A percentile compares a stretch with the other conserved stretches of the same genome.
Evolutionary conservation across 2,888 invertebrate genomes (phyloP).

Genomic region (Drymonia ruficornis): DNA sequence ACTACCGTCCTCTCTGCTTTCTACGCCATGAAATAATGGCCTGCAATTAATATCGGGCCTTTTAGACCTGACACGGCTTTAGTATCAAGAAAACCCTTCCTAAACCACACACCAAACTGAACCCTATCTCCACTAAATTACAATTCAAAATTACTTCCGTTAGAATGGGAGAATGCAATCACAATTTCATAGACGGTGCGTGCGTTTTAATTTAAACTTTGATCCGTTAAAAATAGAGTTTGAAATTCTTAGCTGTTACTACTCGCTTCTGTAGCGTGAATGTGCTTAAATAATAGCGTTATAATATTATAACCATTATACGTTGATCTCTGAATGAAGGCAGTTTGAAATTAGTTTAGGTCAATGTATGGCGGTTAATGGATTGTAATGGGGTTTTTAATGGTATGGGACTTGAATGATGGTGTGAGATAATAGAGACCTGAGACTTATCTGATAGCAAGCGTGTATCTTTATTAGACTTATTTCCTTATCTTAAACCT

Average conservation of each 20-base stretch:
- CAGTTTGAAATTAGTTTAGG: constrained; percentile 18
- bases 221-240: constrained; percentile 21
- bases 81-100: constrained; percentile 13
- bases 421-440: constrained; percentile 26
- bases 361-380: constrained; percentile 28
- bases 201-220: constrained; percentile 15
- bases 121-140: constrained; percentile 17
- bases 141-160: constrained; percentile 15
- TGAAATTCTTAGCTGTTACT: constrained; percentile 24
- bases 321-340: constrained; percentile 21
- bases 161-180: constrained; percentile 20
- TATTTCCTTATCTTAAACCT: constrained; percentile 5
- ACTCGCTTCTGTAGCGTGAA: constrained; percentile 35
- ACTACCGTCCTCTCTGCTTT: constrained; percentile 70
- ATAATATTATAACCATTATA: constrained; percentile 21
- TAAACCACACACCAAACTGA: constrained; percentile 10
- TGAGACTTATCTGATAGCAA: constrained; percentile 12
- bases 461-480: neutral
- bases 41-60: constrained; percentile 65
- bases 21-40: constrained; percentile 71
- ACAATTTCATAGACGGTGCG: constrained; percentile 6
- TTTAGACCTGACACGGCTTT: constrained; percentile 35
- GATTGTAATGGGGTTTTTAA: constrained; percentile 37
- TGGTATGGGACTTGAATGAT: constrained; percentile 38
- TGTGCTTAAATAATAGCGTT: constrained; percentile 29